These are phyloP conservation scores for Tetramorium alpestre DNA, from an alignment of 1,140 invertebrate genomes.

Conservation along the genomic window DNA sequence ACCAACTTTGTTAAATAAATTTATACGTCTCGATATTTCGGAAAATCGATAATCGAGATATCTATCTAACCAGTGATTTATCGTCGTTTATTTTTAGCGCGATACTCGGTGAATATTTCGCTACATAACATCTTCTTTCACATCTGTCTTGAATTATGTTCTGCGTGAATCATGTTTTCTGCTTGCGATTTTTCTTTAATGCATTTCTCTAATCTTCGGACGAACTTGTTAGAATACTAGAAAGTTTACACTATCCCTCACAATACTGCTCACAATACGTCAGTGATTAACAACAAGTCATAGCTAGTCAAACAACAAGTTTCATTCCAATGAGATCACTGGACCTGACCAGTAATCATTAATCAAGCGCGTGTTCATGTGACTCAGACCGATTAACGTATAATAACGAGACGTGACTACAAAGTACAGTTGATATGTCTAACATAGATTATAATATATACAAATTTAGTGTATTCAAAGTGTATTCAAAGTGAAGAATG, in stretches of 20 bases:
- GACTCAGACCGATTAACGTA: slow-evolving; percentile 47
- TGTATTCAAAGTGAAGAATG: background rate
- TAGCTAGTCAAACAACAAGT: background rate
- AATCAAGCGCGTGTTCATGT: slow-evolving; percentile 43
- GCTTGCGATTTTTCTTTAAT: slow-evolving; percentile 20
- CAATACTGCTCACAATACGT: background rate
- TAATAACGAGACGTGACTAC: slow-evolving; percentile 34
- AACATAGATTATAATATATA: background rate
- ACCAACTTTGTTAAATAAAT: background rate
- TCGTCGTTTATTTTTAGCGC: slow-evolving; percentile 40
- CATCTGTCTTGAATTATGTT: slow-evolving; percentile 75
- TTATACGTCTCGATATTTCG: background rate
- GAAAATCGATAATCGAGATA: background rate
- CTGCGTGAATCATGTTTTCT: slow-evolving; percentile 64
- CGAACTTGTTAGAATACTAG: background rate
- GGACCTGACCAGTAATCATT: slow-evolving; percentile 24
- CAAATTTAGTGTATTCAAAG: background rate
- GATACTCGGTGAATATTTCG: slow-evolving; percentile 12
- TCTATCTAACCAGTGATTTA: background rate
- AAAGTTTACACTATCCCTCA: background rate
- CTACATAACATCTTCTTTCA: slow-evolving; percentile 73
- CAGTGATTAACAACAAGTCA: slow-evolving; percentile 6
- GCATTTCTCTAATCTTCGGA: background rate
- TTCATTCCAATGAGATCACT: slow-evolving; percentile 27
- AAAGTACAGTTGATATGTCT: background rate